Evolutionary conservation across 2,797 vertebrate species (phyloP).

Genomic region (Rhinophrynus dorsalis): DNA sequence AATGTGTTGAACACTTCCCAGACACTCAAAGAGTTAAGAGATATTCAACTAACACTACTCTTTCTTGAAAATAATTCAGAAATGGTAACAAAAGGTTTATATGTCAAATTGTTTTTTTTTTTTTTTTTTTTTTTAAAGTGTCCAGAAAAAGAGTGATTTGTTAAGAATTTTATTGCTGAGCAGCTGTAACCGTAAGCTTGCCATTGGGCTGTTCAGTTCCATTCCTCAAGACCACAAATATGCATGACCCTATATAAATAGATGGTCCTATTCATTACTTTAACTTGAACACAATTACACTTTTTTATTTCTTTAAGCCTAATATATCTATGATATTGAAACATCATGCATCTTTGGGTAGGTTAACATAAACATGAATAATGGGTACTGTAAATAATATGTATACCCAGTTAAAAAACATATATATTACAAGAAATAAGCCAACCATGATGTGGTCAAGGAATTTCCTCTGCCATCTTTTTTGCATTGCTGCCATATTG

Average conservation of each 20-base stretch:
- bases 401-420: background rate
- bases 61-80: conserved; percentile 1
- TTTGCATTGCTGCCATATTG: too few relatives aligned
- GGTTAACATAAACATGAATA: conserved; percentile 28
- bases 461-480: too few relatives aligned
- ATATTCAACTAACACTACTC: background rate
- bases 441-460: too few relatives aligned
- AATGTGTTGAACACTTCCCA: too few relatives aligned
- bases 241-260: conserved; percentile 45
- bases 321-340: conserved; percentile 34
- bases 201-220: conserved; percentile 39
- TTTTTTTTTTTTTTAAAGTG: conserved; percentile 40
- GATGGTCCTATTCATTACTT: conserved; percentile 43
- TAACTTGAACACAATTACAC: conserved; percentile 40
- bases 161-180: conserved; percentile 48
- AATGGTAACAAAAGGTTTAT: conserved; percentile 20
- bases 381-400: conserved; percentile 25
- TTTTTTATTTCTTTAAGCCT: conserved; percentile 40
- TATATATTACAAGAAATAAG: background rate
- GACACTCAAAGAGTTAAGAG: too few relatives aligned
- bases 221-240: conserved; percentile 48
- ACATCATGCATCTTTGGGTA: conserved; percentile 17
- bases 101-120: conserved; percentile 38
- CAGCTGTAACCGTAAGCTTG: conserved; percentile 45
- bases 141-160: conserved; percentile 45